phyloP scores from a whole-genome alignment of 2,113 vertebrate species.

The Ameiurus melas region DNA sequence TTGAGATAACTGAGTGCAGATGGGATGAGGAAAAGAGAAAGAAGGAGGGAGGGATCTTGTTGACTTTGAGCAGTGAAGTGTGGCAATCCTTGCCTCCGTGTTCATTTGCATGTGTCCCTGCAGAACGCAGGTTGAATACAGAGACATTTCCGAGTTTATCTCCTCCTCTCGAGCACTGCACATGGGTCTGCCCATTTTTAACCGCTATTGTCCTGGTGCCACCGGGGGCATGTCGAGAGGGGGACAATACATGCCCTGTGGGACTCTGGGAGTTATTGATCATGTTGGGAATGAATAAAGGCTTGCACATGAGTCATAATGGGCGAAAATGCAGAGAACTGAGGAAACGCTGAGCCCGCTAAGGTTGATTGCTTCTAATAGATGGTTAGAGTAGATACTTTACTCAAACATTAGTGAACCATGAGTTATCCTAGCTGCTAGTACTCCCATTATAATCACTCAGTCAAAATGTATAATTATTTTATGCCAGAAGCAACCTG shows the following conservation, averaged over 20 bases:
- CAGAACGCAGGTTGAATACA: conserved; percentile 34
- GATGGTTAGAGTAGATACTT: not conserved
- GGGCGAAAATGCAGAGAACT: not conserved
- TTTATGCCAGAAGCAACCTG: not conserved
- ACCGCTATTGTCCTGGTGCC: conserved; percentile 1
- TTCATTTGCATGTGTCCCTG: conserved; percentile 55
- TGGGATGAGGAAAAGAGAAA: not conserved
- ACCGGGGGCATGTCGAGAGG: conserved; percentile 1
- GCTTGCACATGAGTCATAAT: not conserved
- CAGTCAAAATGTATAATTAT: not conserved
- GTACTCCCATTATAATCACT: not conserved
- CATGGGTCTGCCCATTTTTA: not conserved
- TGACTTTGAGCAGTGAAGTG: conserved; percentile 53
- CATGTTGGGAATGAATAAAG: not conserved
- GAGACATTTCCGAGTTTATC: conserved; percentile 22
- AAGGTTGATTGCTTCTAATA: not conserved
- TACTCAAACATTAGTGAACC: not conserved
- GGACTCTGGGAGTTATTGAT: not conserved
- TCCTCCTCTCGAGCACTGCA: not conserved
- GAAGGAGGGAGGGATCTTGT: conserved; percentile 47
- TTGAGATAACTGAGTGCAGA: conserved; percentile 47
- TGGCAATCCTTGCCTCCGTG: conserved; percentile 47
- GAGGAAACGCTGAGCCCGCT: not conserved
- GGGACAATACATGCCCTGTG: not conserved
- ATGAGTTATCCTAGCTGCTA: not conserved